Base-by-base conservation (phyloP, 2,888 invertebrate species). In the Sinodicranocentrus sp. region DNA sequence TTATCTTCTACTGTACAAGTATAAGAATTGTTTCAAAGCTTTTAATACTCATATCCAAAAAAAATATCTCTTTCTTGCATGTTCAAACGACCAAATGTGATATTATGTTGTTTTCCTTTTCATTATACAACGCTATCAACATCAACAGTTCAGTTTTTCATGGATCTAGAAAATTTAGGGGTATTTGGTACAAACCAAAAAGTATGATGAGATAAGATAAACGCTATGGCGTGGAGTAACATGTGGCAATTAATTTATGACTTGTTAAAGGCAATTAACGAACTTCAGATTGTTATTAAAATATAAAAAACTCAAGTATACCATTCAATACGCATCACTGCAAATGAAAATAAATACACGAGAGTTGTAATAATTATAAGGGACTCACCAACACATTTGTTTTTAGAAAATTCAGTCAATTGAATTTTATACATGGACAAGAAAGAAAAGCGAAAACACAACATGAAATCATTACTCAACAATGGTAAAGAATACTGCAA, bases 391-490 rank as follows among this genome's bases (percentile, higher is more conserved):
- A 39, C 5, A 39, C 39, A 39, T 5, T 5, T 8, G 5, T 39
- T 39, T 13, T 39, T 8, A 13, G 39, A 39, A 39, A 39, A 19
- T 8, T 17, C 52, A 52, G 1, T 52, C 19, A 19, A 17, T 1
- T 52, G 17, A 10, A 25, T 8, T 65, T 65, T n/a, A 43, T 21
- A 43, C 13, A 67, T 13, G 39, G 39, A 39, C 6, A 15, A 26
- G 33, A 39, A n/a, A 25, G n/a, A 15, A 52, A 59, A 33, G 23
- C 19, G 17, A 72, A 52, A 77, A 68, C 68, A n/a, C n/a, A 44
- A 77, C 57, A 77, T 26, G 44, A 26, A 77, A 77, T 59, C 43
- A 77, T 77, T 68, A 59, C 77, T 77, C 77, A 77, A 77, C 68
- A 43, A 33, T 5, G 15, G 6, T 52, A 52, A 52, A 5, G 8